These are phyloP conservation scores for Arrhopalites spinosus DNA, from an alignment of 2,888 invertebrate species.

Conservation along the genomic window DNA sequence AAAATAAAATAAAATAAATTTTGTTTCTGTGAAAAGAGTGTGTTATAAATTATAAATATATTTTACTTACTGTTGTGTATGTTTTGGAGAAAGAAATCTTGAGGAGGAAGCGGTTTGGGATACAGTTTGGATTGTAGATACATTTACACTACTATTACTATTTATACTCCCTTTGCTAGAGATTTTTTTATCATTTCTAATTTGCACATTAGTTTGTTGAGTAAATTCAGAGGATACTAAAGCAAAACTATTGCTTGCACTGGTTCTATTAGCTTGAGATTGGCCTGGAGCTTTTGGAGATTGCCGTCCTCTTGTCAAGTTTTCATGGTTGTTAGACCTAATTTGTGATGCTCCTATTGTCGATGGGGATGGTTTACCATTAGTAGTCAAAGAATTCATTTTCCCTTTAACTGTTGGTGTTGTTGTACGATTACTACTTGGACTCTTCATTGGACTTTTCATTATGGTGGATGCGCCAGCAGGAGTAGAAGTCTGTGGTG, in stretches of 20 bases:
- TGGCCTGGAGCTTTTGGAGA: background rate
- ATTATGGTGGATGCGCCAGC: background rate
- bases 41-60: background rate
- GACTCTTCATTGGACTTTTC: background rate
- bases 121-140: constrained; percentile 14
- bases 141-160: constrained; percentile 25
- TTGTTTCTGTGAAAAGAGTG: background rate
- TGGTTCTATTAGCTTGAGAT: constrained; percentile 18
- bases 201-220: constrained; percentile 40
- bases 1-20: background rate
- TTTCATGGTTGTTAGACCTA: constrained; percentile 4
- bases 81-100: constrained; percentile 5
- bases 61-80: constrained; percentile 25
- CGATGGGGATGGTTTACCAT: background rate
- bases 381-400: background rate
- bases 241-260: constrained; percentile 9
- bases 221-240: constrained; percentile 32
- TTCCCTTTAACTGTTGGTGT: background rate
- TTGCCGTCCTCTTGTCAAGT: constrained; percentile 7
- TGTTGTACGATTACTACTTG: background rate
- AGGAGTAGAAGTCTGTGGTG: background rate
- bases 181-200: constrained; percentile 33
- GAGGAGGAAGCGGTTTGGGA: constrained; percentile 8
- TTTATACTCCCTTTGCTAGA: background rate
- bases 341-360: background rate